Base-by-base conservation (phyloP, 2,888 invertebrate species). In the Holacanthella duospinosa region DNA sequence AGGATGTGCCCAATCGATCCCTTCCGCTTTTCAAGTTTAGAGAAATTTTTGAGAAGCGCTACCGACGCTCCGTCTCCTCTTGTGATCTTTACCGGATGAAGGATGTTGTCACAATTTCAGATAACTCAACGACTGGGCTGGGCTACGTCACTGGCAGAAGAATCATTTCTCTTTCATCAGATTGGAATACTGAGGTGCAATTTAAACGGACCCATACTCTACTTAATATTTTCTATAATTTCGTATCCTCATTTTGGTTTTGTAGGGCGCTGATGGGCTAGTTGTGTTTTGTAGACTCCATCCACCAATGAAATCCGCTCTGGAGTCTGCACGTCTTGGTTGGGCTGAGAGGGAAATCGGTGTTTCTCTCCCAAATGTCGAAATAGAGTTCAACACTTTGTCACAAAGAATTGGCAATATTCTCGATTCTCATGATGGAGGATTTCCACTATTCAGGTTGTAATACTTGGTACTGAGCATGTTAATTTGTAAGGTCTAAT, bases 21-120 rank as follows among this genome's bases (percentile, higher is more conserved):
- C 80, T 93, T 71, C 90, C 91, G 0, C 79, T 93, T 0, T 85
- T 90, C 72, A 86, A 88, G 74, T 84, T 93, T 69, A 83, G 91
- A 58, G 89, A 92, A 75, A 82, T 90, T 65, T 88, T 88, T 76
- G 89, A 91, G 70, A 86, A 86, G 71, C 84, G 90, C 9, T 88
- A 86, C 75, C 85, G 88, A 76, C 85, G 86, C 67, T 85, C 87
- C 0, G 78, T 81, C 55, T 78, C 78, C 62, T 78, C 80, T 2
- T 77, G 79, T 3, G 80, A 80, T 64, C 73, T 80, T 63, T 79
- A 79, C 71, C 84, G 85, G 74, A 82, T 92, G 76, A 85, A 84
- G 70, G 91, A 92, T 74, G 84, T 88, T 0, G 87, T 89, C 3
- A 43, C 24, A 19, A 71, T 71, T 28, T 60, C 66, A 12, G 71